phyloP scores from a whole-genome alignment of 2,113 vertebrate species.

The Bolborhynchus lineola region DNA sequence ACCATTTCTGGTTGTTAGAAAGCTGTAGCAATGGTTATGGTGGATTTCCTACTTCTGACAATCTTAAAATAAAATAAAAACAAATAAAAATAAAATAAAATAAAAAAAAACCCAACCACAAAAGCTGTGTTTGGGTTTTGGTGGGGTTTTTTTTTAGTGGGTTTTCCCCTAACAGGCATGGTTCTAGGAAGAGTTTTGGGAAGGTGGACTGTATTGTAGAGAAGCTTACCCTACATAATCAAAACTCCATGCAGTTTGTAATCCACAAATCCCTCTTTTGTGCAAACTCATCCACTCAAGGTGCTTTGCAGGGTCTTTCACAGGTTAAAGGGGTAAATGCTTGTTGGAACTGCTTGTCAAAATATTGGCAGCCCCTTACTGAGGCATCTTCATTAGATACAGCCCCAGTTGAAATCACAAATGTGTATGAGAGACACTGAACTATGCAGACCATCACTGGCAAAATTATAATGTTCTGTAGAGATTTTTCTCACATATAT shows the following conservation, averaged over 20 bases:
- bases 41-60: background rate
- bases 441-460: background rate
- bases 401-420: background rate
- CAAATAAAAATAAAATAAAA: too few relatives aligned
- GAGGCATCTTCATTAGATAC: background rate
- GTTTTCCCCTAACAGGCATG: fast-evolving
- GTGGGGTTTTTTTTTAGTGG: background rate
- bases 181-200: background rate
- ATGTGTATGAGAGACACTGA: background rate
- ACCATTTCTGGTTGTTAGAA: background rate
- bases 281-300: background rate
- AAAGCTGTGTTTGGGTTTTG: background rate
- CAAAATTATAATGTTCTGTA: background rate
- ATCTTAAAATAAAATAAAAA: background rate
- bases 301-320: background rate
- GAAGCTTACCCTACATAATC: background rate
- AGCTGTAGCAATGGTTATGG: background rate
- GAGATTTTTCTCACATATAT: background rate
- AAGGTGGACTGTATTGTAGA: background rate
- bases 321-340: background rate
- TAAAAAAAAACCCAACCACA: too few relatives aligned
- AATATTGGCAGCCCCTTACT: background rate
- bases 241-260: background rate
- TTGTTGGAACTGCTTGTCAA: background rate
- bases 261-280: background rate